Base-by-base conservation (phyloP, 1,140 invertebrate genomes). In the Colletes latitarsis region DNA sequence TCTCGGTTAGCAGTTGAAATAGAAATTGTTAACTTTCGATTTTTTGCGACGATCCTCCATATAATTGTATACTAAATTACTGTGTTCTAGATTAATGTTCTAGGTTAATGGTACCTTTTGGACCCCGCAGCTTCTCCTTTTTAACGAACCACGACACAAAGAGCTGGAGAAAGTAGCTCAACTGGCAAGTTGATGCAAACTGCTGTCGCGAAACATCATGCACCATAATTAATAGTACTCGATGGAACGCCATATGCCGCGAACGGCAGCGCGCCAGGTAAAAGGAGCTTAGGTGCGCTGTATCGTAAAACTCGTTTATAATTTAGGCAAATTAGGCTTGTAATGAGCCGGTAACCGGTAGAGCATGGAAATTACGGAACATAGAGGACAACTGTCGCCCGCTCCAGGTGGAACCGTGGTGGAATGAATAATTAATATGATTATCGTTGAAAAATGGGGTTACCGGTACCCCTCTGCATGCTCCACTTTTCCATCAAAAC, bases 311-410 rank as follows among this genome's bases (percentile, higher is more conserved):
- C 39, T 9, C 15, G 10, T 30, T 30, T 19, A 17, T 49, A 19
- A 58, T 69, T 77, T 68, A 55, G 30, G 21, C 21, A 67, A 43
- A 76, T 63, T 77, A 53, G 39, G 15, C 17, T 43, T 58, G 15
- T 49, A 77, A 77, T 77, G 63, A 77, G 53, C 58, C 53, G 17
- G 74, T 77, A 39, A 64, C 53, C 41, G 53, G 12, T 17, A 19
- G 74, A 60, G 64, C 74, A 58, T 77, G 74, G 19, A 69, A 69
- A 77, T 43, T 68, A 68, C 19, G n/a, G 49, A 15, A 46, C 53
- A 46, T 14, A 12, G 21, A 21, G 21, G 19, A 17, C 64, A 60
- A 60, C 64, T 77, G 74, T 69, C 74, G 68, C 68, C 53, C 0
- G 74, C 17, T 21, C 21, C 41, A 68, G 64, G 64, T 77, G 74